These are phyloP conservation scores for Acronicta leporina DNA, from an alignment of 2,888 invertebrate species.

Conservation along the genomic window DNA sequence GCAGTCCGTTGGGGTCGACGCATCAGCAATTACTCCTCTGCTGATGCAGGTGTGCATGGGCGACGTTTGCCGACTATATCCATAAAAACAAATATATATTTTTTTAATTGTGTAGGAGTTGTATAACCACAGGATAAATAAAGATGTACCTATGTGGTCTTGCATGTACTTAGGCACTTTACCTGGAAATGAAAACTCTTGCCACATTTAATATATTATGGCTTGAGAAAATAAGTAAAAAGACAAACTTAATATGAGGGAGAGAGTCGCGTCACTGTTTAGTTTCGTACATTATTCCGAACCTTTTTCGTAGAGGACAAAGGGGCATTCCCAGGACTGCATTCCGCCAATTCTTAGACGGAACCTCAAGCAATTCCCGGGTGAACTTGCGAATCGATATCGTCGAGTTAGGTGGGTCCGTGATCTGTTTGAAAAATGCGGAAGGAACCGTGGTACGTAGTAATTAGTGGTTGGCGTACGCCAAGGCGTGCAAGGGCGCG, in stretches of 20 bases:
- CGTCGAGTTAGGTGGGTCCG: conserved; percentile 73
- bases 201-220: not conserved
- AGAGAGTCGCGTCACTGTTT: conserved; percentile 13
- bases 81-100: no score
- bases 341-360: conserved; percentile 67
- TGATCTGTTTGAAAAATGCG: conserved; percentile 86
- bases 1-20: no score
- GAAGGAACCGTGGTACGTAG: conserved; percentile 69
- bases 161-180: no score
- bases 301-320: conserved; percentile 53
- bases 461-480: conserved; percentile 78
- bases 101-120: no score
- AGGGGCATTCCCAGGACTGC: conserved; percentile 60
- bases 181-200: no score
- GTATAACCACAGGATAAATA: no score
- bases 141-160: no score
- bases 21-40: no score
- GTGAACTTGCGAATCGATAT: conserved; percentile 78
- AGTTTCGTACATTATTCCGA: conserved; percentile 41
- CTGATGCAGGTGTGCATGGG: no score
- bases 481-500: conserved; percentile 51
- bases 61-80: no score
- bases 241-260: not conserved
- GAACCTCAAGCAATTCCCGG: conserved; percentile 67
- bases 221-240: not conserved